Base-by-base conservation (phyloP, 2,888 invertebrate species). In the Pogonocherus hispidulus region DNA sequence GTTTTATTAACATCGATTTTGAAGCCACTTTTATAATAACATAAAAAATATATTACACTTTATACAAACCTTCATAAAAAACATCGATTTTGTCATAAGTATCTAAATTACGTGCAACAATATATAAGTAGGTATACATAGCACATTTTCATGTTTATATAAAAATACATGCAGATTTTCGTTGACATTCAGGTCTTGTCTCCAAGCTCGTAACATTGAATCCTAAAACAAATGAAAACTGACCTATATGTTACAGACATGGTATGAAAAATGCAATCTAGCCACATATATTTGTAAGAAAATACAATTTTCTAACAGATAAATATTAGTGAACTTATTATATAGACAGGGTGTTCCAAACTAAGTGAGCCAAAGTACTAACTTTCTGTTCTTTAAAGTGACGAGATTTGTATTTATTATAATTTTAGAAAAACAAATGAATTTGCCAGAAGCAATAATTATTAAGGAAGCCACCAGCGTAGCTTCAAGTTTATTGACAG, bases 11-110 rank as follows among this genome's bases (percentile, higher is more conserved):
- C 41, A 55, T 41, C 20, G 18, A 55, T 14, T 35, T n/a, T 41
- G 35, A 55, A 55, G 37, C 55, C 55, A 14, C 16, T 55, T 55
- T 20, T 19, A 55, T 37, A 18, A 54, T 54, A 20, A 54, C 35
- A 54, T 19, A 54, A 23, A 52, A 54, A 35, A 55, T 55, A 55
- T 55, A 55, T 55, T 55, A 55, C 55, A 55, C 37, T 55, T 35
- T 54, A n/a, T 35, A 55, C 55, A 55, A 55, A 55, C 35, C 18
- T 37, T 23, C 20, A n/a, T 55, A 55, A 55, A 55, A 55, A 37
- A 55, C 20, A n/a, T 11, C 23, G 27, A 55, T 37, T 22, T n/a
- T 55, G 16, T 37, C n/a, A 55, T 20, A 52, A 3, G n/a, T 16
- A 55, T 41, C 5, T 32, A 54, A n/a, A 37, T 20, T 18, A 41